Evolutionary conservation across 2,797 vertebrate species (phyloP).

Genomic region (Sebastes flavidus): DNA sequence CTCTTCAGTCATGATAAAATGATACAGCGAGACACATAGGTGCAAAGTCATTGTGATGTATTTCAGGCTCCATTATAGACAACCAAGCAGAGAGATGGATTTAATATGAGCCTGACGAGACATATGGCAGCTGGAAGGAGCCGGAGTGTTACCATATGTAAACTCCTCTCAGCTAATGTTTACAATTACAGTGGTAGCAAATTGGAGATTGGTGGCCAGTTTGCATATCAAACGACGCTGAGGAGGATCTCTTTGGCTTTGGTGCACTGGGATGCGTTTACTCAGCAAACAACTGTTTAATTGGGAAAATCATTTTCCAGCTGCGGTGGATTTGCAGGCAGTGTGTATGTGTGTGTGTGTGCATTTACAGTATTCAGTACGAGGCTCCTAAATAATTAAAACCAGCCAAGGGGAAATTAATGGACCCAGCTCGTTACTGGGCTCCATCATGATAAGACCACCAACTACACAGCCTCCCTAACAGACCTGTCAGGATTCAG

Average conservation of each 20-base stretch:
- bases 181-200: constrained; percentile 63
- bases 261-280: constrained; percentile 62
- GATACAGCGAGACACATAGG: background rate
- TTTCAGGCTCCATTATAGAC: background rate
- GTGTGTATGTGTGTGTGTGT: constrained; percentile 3
- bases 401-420: constrained; percentile 59
- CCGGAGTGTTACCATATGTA: constrained; percentile 49
- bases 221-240: constrained; percentile 67
- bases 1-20: background rate
- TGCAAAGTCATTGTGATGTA: background rate
- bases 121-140: constrained; percentile 32
- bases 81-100: background rate
- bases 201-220: constrained; percentile 58
- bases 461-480: constrained; percentile 33
- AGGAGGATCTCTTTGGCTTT: constrained; percentile 55
- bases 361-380: constrained; percentile 52
- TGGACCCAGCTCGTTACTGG: constrained; percentile 33
- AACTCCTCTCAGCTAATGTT: constrained; percentile 70
- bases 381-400: constrained; percentile 67
- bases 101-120: constrained; percentile 14
- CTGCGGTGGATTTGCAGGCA: constrained; percentile 60
- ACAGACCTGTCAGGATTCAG: constrained; percentile 52
- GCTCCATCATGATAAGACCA: constrained; percentile 50
- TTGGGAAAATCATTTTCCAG: constrained; percentile 76
- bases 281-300: constrained; percentile 75